Conservation (phyloP, 2,797 vertebrate species). For the Leucoraja ocellata region DNA sequence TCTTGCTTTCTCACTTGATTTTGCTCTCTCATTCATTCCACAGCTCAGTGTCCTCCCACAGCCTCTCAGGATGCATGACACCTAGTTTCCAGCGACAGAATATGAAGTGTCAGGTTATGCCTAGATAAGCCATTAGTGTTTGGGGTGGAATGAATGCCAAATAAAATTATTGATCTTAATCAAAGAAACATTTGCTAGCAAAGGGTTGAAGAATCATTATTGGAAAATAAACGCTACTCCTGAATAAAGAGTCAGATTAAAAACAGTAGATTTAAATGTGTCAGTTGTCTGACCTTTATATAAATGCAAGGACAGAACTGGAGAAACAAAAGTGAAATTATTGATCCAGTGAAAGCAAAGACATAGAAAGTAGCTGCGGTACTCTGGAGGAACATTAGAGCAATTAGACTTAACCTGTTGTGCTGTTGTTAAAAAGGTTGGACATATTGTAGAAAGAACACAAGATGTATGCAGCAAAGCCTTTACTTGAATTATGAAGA, state of each 20-base stretch:
- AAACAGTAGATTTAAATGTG: neutral
- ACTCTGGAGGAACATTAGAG: too few relatives aligned
- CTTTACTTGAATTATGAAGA: neutral
- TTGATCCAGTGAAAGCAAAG: neutral
- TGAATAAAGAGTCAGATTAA: neutral
- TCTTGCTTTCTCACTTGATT: too few relatives aligned
- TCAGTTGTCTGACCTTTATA: neutral
- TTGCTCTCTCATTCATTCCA: too few relatives aligned
- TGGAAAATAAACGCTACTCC: neutral
- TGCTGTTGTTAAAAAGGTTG: neutral
- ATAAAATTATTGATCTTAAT: neutral
- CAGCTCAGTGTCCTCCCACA: too few relatives aligned
- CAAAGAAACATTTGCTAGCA: neutral
- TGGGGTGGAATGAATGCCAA: neutral
- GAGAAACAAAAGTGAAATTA: neutral
- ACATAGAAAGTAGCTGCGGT: neutral
- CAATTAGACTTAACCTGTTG: neutral
- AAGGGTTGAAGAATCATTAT: neutral
- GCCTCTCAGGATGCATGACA: too few relatives aligned
- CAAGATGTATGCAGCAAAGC: too few relatives aligned
- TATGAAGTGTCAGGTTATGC: neutral
- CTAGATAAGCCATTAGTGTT: neutral
- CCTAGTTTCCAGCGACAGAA: neutral
- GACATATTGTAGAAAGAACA: neutral
- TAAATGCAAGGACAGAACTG: neutral